A percentile compares a stretch with the other conserved stretches of the same genome.
Conservation (phyloP, 2,113 vertebrate species). For the Melanocharis versteri region DNA sequence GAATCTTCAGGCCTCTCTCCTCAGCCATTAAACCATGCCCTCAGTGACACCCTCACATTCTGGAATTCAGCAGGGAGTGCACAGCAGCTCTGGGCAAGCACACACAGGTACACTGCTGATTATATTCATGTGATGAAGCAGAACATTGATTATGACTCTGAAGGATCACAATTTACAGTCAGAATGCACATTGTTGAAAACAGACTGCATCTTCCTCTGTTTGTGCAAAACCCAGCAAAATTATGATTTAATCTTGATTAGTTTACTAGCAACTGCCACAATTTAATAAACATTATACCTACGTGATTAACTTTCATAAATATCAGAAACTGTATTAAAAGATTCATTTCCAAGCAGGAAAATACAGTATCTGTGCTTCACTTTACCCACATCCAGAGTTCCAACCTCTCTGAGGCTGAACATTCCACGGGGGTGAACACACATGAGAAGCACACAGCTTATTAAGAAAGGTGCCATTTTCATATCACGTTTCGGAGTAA, state of each 20-base stretch:
- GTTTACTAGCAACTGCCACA: background rate
- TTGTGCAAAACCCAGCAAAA: background rate
- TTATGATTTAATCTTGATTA: background rate
- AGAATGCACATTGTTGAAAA: background rate
- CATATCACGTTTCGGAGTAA: constrained; percentile 52
- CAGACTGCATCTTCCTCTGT: background rate
- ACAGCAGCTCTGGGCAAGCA: background rate
- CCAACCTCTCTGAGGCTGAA: background rate
- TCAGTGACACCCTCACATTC: background rate
- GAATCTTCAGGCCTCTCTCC: background rate
- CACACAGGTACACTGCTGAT: background rate
- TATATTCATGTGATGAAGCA: background rate
- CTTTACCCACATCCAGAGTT: background rate
- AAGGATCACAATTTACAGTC: background rate
- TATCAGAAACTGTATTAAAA: background rate
- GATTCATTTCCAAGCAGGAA: background rate
- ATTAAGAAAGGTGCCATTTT: constrained; percentile 55
- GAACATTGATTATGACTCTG: background rate
- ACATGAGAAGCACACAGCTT: background rate
- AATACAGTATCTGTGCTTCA: background rate
- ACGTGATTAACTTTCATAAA: background rate
- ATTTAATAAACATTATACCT: constrained; percentile 14
- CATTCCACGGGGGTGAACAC: background rate
- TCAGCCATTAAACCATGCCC: background rate
- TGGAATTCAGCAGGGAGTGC: background rate